Percentiles rank a stretch among this genome's conserved stretches.
These are phyloP conservation scores for Xenopus petersii DNA, from an alignment of 2,797 vertebrate species.

Conservation along the genomic window DNA sequence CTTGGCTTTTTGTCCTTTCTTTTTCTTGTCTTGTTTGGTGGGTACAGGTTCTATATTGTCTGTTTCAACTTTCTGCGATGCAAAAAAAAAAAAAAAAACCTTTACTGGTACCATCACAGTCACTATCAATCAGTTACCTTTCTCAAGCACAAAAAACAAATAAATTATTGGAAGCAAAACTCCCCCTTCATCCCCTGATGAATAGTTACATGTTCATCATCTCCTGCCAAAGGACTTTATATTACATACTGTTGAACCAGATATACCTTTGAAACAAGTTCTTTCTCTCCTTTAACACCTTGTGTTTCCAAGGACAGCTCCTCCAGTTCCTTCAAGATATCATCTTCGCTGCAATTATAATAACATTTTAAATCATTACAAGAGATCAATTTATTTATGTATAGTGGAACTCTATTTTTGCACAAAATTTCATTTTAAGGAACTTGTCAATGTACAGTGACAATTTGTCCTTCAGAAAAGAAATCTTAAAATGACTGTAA, in stretches of 20 bases:
- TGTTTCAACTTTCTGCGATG: constrained; percentile 69
- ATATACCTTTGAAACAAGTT: constrained; percentile 67
- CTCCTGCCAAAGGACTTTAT: too few relatives aligned
- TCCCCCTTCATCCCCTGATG: too few relatives aligned
- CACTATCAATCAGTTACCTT: too few relatives aligned
- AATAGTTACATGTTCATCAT: too few relatives aligned
- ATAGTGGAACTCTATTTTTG: not conserved
- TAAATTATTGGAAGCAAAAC: too few relatives aligned
- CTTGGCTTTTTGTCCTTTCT: constrained; percentile 84
- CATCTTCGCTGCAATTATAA: constrained; percentile 82
- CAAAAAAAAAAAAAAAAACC: not conserved
- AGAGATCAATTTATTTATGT: too few relatives aligned
- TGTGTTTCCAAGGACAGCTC: constrained; percentile 82
- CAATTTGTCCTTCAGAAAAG: not conserved
- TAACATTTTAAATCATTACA: not conserved
- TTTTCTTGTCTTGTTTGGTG: constrained; percentile 82
- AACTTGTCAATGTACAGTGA: too few relatives aligned
- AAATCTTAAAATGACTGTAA: constrained; percentile 19
- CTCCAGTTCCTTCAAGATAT: constrained; percentile 93
- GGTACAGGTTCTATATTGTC: constrained; percentile 68
- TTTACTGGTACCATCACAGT: too few relatives aligned
- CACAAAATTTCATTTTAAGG: too few relatives aligned
- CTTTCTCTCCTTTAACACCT: constrained; percentile 75
- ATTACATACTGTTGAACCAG: too few relatives aligned
- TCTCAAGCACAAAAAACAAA: too few relatives aligned